These are phyloP conservation scores for Myiagra hebetior DNA, from an alignment of 2,113 vertebrate genomes.

Conservation along the genomic window DNA sequence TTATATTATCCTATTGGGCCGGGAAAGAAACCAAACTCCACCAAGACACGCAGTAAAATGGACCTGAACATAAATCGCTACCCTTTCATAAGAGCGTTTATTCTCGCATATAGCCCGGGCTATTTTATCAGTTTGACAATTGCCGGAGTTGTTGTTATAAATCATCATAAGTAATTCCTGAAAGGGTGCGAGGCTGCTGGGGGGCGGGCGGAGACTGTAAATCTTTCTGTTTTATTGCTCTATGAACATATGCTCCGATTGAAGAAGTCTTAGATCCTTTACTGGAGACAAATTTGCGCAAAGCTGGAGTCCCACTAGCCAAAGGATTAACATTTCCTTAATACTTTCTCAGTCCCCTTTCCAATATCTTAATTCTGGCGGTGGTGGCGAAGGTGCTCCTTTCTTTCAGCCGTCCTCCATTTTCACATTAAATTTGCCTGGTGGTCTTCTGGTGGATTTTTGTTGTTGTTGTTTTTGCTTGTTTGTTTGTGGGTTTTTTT, in stretches of 20 bases:
- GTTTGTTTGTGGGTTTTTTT: too few species aligned
- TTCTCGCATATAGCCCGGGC: slow-evolving; percentile 72
- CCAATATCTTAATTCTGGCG: neutral
- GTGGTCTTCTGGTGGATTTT: neutral
- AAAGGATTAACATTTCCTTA: slow-evolving; percentile 71
- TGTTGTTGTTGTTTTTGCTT: too few species aligned
- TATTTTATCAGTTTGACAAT: slow-evolving; percentile 92
- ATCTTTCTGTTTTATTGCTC: slow-evolving; percentile 99
- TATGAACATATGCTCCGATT: slow-evolving; percentile 96
- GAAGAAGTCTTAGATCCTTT: slow-evolving; percentile 88
- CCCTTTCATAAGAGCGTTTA: slow-evolving; percentile 63
- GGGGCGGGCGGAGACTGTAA: slow-evolving; percentile 96
- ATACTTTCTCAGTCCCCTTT: neutral
- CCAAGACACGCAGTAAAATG: slow-evolving; percentile 28
- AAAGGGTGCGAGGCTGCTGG: slow-evolving; percentile 96
- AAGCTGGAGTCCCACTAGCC: slow-evolving; percentile 75
- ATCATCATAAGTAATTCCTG: slow-evolving; percentile 99
- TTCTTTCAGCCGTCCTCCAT: neutral
- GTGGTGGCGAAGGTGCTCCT: neutral
- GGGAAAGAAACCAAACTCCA: slow-evolving; percentile 53
- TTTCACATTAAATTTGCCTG: neutral
- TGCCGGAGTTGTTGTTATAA: slow-evolving; percentile 94
- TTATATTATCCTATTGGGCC: slow-evolving; percentile 36
- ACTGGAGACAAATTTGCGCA: slow-evolving; percentile 80
- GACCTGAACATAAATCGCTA: slow-evolving; percentile 48